Conservation (phyloP, 2,888 invertebrate species). For the Meandrusa payeni region DNA sequence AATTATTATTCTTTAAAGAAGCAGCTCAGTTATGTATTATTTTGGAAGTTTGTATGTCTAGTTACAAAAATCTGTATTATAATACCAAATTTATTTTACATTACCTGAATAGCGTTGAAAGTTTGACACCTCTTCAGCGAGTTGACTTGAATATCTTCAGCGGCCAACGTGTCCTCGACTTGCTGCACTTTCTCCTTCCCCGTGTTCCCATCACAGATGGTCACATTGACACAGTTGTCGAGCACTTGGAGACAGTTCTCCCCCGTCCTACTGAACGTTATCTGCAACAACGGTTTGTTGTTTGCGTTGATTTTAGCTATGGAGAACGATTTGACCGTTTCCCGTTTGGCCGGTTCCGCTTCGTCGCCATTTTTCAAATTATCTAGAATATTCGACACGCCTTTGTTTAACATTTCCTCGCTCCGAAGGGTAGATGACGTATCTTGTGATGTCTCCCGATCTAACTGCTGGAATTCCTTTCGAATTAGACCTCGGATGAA, state of each 20-base stretch:
- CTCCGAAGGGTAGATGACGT: constrained; percentile 35
- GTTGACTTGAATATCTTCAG: constrained; percentile 54
- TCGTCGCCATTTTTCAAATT: constrained; percentile 46
- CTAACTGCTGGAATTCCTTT: constrained; percentile 59
- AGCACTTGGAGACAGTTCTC: constrained; percentile 68
- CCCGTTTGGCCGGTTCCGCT: constrained; percentile 39
- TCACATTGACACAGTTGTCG: constrained; percentile 69
- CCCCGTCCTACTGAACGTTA: constrained; percentile 59
- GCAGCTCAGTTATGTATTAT: too few species aligned
- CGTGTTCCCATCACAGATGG: constrained; percentile 49
- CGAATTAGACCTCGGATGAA: constrained; percentile 65
- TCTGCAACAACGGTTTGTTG: constrained; percentile 67
- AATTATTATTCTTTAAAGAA: too few species aligned
- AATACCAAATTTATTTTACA: too few species aligned
- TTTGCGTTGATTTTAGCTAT: constrained; percentile 69
- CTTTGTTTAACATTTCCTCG: constrained; percentile 57
- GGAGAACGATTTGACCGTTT: constrained; percentile 56
- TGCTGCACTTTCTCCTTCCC: constrained; percentile 49
- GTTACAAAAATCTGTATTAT: too few species aligned
- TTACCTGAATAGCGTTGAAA: constrained; percentile 75
- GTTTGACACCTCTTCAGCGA: constrained; percentile 73
- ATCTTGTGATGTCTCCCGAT: constrained; percentile 56
- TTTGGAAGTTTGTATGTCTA: too few species aligned
- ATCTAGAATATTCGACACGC: constrained; percentile 60
- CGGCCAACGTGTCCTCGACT: constrained; percentile 48